A percentile compares a stretch with the other conserved stretches of the same genome.
Evolutionary conservation across 2,113 vertebrate species (phyloP).

Genomic region (Alligator mississippiensis): DNA sequence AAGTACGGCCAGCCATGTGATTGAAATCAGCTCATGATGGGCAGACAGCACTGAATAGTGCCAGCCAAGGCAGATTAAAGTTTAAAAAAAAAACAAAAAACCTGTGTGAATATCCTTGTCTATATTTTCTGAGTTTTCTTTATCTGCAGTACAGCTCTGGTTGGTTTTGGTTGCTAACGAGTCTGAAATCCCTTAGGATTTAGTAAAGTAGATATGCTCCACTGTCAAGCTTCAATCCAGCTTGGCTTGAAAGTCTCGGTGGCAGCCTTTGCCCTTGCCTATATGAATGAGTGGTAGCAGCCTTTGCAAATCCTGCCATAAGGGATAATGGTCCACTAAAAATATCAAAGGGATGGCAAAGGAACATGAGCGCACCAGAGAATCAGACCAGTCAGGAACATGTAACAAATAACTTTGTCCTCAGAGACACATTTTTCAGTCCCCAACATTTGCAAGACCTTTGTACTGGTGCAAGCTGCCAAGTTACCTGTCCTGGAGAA

Average conservation of each 20-base stretch:
- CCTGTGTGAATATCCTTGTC: neutral
- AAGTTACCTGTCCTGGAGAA: neutral
- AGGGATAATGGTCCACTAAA: neutral
- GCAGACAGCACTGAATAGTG: slow-evolving; percentile 9
- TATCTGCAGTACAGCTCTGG: rapidly evolving
- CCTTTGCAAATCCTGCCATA: neutral
- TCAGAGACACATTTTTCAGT: too few species aligned
- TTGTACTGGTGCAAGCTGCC: neutral
- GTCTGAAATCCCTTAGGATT: neutral
- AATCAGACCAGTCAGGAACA: neutral
- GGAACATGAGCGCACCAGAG: too few species aligned
- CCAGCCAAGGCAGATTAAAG: slow-evolving; percentile 30
- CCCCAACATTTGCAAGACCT: neutral
- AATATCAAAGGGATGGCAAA: neutral
- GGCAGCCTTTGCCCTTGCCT: too few species aligned
- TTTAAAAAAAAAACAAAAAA: neutral
- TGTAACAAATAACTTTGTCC: neutral
- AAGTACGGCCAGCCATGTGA: slow-evolving; percentile 47
- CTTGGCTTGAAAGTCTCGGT: neutral
- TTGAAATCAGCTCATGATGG: neutral
- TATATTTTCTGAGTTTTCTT: neutral
- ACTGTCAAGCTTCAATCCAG: neutral
- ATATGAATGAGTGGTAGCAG: neutral
- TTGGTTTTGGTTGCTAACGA: neutral
- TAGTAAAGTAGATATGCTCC: neutral